Evolutionary conservation across 2,888 invertebrate genomes (phyloP), one percentile per base, ranked within the genome.

Genomic region (Brenthis hecate): DNA sequence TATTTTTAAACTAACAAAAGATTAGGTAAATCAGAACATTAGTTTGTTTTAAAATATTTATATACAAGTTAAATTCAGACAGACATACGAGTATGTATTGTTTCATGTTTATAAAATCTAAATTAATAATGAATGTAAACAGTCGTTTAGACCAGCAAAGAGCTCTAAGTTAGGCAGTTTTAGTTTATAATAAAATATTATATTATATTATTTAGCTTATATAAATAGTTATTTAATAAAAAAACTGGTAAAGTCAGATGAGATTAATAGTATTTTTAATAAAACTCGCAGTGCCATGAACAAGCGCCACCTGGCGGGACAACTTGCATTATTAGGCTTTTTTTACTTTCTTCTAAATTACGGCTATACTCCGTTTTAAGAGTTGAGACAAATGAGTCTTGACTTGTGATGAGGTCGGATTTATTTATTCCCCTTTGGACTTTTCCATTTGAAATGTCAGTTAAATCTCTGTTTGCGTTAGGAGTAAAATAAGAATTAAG

Each of bases 241-340:
- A 19, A 19, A 23, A 2, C 13, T 11, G 19, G 19, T 11, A 13
- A 54, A 23, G 8, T 43, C 19, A 23, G 19, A 1, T 54, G 16
- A 23, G 3, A 56, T 23, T 13, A 57, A 13, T 23, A 13, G 14
- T 57, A 13, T 13, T 47, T 57, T 14, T 6, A 47, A 47, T 43
- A 57, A 47, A 57, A 19, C 19, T 57, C 47, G 36, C 36, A 43
- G 8, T 8, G 36, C 8, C 36, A 11, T 57, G 47, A 57, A 43
- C 19, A 13, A 57, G 13, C 51, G 43, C 36, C 65, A 65, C 14
- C 51, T 65, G 57, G 57, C 43, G 50, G 6, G 36, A 43, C 36
- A n/a, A 57, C 36, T 47, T 47, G 51, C 28, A 28, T 58, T 65
- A 57, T 58, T 43, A 48, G 36, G 19, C 50, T 28, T 6, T 56